These are phyloP conservation scores for Armadillidium nasatum DNA, from an alignment of 1,140 invertebrate species.

Conservation along the genomic window DNA sequence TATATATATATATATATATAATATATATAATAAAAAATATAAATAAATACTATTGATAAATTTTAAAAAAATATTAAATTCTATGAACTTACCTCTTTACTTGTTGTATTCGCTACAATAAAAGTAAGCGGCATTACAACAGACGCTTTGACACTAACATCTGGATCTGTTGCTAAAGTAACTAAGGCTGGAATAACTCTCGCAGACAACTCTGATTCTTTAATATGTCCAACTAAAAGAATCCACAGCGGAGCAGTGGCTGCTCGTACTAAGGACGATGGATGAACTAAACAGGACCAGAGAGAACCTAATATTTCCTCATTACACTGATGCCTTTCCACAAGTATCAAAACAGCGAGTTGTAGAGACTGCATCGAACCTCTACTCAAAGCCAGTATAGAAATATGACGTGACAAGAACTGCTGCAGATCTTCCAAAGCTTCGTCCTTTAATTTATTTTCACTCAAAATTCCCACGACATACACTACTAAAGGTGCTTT, in stretches of 20 bases:
- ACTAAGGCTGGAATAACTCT: conserved; percentile 65
- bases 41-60: too few species aligned
- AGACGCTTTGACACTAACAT: conserved; percentile 53
- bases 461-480: conserved; percentile 53
- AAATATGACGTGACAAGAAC: conserved; percentile 55
- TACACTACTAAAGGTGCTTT: conserved; percentile 58
- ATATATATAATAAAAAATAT: too few species aligned
- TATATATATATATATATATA: too few species aligned
- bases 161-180: conserved; percentile 64
- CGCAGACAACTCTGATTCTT: conserved; percentile 57
- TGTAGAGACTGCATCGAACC: conserved; percentile 51
- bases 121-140: conserved; percentile 62
- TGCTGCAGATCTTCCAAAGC: conserved; percentile 52
- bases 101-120: conserved; percentile 59
- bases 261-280: conserved; percentile 22
- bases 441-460: conserved; percentile 48
- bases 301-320: conserved; percentile 32
- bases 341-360: conserved; percentile 47
- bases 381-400: conserved; percentile 55
- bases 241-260: conserved; percentile 59
- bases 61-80: too few species aligned
- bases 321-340: conserved; percentile 51
- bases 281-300: conserved; percentile 36
- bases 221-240: conserved; percentile 56
- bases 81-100: conserved; percentile 51